phyloP scores from a whole-genome alignment of 2,888 invertebrate species.

The Andrena praecox region DNA sequence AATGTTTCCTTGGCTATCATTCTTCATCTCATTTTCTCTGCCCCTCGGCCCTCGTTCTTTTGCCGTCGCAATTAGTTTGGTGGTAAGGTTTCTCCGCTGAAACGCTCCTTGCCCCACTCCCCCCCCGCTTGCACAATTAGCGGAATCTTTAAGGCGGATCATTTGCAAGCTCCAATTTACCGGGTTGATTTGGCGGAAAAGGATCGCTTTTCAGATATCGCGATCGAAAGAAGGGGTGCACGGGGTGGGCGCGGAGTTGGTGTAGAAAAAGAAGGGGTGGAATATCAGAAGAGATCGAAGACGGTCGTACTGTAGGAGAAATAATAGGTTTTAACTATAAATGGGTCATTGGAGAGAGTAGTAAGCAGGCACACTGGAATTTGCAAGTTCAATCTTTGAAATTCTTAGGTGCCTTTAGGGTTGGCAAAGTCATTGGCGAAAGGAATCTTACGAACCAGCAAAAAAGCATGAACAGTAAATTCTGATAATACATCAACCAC shows the following conservation, averaged over 20 bases:
- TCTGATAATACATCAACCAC: background rate
- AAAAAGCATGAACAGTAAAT: background rate
- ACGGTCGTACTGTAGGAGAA: background rate
- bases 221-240: slow-evolving; percentile 19
- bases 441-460: background rate
- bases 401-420: background rate
- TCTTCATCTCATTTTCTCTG: background rate
- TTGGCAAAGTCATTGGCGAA: background rate
- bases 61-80: slow-evolving; percentile 59
- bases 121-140: slow-evolving; percentile 73
- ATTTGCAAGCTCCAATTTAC: slow-evolving; percentile 81
- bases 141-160: slow-evolving; percentile 80
- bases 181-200: slow-evolving; percentile 76
- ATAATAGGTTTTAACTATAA: slow-evolving; percentile 48
- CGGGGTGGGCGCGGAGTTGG: background rate
- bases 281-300: slow-evolving; percentile 36
- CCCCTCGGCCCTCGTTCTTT: slow-evolving; percentile 32
- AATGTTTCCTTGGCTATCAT: background rate
- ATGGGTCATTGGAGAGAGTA: slow-evolving; percentile 6
- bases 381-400: background rate
- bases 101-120: slow-evolving; percentile 47
- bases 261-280: slow-evolving; percentile 9
- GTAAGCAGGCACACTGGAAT: background rate
- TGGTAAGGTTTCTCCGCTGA: slow-evolving; percentile 19
- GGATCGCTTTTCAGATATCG: slow-evolving; percentile 60